These are phyloP conservation scores for Lagopus muta DNA, from an alignment of 2,113 vertebrate species.

Conservation along the genomic window DNA sequence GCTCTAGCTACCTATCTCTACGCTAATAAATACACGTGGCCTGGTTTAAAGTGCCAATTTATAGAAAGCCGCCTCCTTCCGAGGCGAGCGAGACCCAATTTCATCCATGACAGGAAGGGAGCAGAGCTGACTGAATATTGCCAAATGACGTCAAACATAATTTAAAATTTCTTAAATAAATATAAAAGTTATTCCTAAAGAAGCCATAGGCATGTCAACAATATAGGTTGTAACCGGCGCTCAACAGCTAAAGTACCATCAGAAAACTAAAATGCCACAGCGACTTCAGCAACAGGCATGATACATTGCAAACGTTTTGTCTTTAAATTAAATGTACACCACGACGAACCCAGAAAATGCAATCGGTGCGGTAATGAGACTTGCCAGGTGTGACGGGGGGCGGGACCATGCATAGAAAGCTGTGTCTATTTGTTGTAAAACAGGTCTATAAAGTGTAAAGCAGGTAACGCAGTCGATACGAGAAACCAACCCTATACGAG, in stretches of 20 bases:
- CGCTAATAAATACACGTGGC: conserved; percentile 75
- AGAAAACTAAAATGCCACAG: conserved; percentile 73
- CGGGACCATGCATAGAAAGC: conserved; percentile 79
- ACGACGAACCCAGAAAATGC: conserved; percentile 54
- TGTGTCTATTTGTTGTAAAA: conserved; percentile 67
- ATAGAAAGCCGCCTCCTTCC: conserved; percentile 69
- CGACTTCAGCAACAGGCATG: conserved; percentile 76
- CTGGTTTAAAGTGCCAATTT: conserved; percentile 84
- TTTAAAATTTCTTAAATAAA: conserved; percentile 89
- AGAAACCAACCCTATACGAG: conserved; percentile 65
- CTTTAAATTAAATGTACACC: conserved; percentile 76
- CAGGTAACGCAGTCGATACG: conserved; percentile 64
- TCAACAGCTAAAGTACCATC: conserved; percentile 82
- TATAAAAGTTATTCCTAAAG: conserved; percentile 86
- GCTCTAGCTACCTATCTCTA: neutral
- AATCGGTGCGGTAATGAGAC: conserved; percentile 66
- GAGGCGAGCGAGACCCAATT: conserved; percentile 78
- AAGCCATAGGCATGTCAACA: conserved; percentile 81
- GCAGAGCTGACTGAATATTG: conserved; percentile 82
- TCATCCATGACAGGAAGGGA: conserved; percentile 84
- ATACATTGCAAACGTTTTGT: conserved; percentile 64
- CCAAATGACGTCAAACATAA: conserved; percentile 84
- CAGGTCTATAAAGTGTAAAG: conserved; percentile 71
- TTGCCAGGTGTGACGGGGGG: neutral
- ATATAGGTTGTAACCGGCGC: conserved; percentile 79